Evolutionary conservation across 2,888 invertebrate genomes (phyloP).

Genomic region (Diarsia dahlii): DNA sequence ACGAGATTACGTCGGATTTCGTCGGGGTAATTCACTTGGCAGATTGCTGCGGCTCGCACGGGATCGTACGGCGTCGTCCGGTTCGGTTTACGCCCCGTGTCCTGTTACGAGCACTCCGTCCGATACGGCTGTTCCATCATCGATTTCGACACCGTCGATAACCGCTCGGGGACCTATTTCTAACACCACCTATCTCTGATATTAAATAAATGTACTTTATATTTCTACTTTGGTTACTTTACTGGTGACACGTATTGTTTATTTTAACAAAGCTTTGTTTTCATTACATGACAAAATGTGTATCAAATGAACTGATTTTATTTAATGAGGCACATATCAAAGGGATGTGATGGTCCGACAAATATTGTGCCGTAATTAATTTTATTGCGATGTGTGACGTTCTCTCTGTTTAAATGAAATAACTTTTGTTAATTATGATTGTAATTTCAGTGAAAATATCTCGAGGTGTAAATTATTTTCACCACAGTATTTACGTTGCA

Average conservation of each 20-base stretch:
- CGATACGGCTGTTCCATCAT: slow-evolving; percentile 64
- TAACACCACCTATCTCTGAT: not conserved
- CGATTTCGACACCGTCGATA: slow-evolving; percentile 57
- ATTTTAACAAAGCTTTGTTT: slow-evolving; percentile 41
- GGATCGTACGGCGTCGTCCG: slow-evolving; percentile 58
- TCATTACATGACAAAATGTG: slow-evolving; percentile 46
- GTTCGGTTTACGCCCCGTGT: slow-evolving; percentile 66
- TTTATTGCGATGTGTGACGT: slow-evolving; percentile 34
- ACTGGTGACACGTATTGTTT: slow-evolving; percentile 9
- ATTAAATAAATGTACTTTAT: slow-evolving; percentile 16
- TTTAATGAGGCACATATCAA: slow-evolving; percentile 58
- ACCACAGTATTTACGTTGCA: slow-evolving; percentile 9
- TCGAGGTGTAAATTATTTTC: slow-evolving; percentile 16
- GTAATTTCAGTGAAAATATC: slow-evolving; percentile 34
- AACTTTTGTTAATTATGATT: slow-evolving; percentile 38
- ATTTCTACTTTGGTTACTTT: slow-evolving; percentile 15
- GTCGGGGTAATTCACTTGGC: slow-evolving; percentile 72
- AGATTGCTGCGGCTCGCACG: slow-evolving; percentile 67
- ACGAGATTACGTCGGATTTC: slow-evolving; percentile 70
- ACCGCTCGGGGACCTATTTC: slow-evolving; percentile 43
- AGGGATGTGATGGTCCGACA: slow-evolving; percentile 45
- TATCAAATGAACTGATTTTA: slow-evolving; percentile 61
- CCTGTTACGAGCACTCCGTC: slow-evolving; percentile 65
- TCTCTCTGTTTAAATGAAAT: slow-evolving; percentile 42
- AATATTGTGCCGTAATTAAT: slow-evolving; percentile 56